Evolutionary conservation across 2,113 vertebrate species (phyloP), one percentile per base, ranked within the genome.

Genomic region (Microtus richardsoni): DNA sequence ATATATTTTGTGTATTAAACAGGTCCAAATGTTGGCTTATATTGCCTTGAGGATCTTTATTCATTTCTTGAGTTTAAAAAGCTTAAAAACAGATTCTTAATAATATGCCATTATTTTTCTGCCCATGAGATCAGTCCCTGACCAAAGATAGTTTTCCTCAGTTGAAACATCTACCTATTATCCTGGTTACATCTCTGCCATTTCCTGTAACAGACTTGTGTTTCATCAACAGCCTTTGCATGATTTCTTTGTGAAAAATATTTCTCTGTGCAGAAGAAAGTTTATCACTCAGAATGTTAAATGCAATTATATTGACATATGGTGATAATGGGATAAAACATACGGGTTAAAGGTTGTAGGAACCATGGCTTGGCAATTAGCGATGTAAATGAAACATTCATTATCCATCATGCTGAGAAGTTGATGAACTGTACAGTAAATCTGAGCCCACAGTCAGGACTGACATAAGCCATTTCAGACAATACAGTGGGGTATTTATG

Each of bases 361-460:
- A 98, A 98, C 98, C 98, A 98, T 98, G 98, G 98, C 98, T 99
- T 99, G 98, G 98, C 99, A 99, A 99, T 99, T 99, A 99, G 98
- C 98, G 98, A 99, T 99, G 99, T 99, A 99, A 99, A 99, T 99
- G 99, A 99, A 99, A 99, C 98, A 99, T 99, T 99, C 99, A 99
- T 99, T 99, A 99, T 99, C 99, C 98, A 98, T 98, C 99, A 99
- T 99, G 99, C 99, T 99, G 99, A 98, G 99, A 99, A 99, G 99
- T 99, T 99, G 99, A 99, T 99, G 99, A 99, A 99, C 99, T 99
- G 99, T 99, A 99, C 99, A 99, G 99, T 99, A 99, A 99, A 99
- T 99, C 99, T 99, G 99, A 99, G 99, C 99, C 99, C 98, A 99
- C 98, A 99, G 99, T 99, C 98, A 99, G 99, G 99, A 99, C 98